Evolutionary conservation across 35 echinoderm and acorn worm species (phyloP), one percentile per base, ranked within the genome.

Genomic region (Diadema setosum): DNA sequence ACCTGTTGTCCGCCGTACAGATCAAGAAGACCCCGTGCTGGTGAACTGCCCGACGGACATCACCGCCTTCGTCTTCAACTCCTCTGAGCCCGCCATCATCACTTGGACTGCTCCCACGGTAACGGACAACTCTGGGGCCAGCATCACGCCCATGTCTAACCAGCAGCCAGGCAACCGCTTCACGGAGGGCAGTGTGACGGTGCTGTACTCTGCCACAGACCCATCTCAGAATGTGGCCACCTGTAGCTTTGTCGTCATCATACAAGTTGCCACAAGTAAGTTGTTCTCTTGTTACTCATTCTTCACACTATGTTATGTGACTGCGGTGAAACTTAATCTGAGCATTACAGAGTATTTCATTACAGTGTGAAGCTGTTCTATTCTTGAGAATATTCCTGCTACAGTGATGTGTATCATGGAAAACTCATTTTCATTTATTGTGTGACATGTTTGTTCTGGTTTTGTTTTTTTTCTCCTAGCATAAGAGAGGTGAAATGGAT

Each of bases 201-300:
- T 93, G 15, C 36, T 59, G 26, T 93, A 87, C 61, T 83, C 80
- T 24, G 85, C 85, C 32, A 87, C 42, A 2, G 91, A 93, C 78
- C 42, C 56, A 3, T 70, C 34, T 8, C 74, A 52, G 20, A 87
- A 87, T 49, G 7, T 56, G 1, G 50, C 39, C 4, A 74, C 80
- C 41, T 93, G 91, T 74, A 80, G 43, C n/a, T 93, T 93, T 83
- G 76, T 82, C 32, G 39, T 93, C 33, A 88, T 65, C 30, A 65
- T 93, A 24, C 33, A 81, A 70, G 80, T 76, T 88, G 32, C 73
- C 44, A 78, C 40, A 2, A 44, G 73, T 78, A 78, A 44, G 73
- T 78, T 78, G 39, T n/a, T 8, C 63, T 67, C 30, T 0, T 55
- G 49, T 55, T 1, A 21, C 49, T 55, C 21, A 21, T 55, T 21